These are phyloP conservation scores for Axea sp. DNA, from an alignment of 2,888 invertebrate genomes.

Conservation along the genomic window DNA sequence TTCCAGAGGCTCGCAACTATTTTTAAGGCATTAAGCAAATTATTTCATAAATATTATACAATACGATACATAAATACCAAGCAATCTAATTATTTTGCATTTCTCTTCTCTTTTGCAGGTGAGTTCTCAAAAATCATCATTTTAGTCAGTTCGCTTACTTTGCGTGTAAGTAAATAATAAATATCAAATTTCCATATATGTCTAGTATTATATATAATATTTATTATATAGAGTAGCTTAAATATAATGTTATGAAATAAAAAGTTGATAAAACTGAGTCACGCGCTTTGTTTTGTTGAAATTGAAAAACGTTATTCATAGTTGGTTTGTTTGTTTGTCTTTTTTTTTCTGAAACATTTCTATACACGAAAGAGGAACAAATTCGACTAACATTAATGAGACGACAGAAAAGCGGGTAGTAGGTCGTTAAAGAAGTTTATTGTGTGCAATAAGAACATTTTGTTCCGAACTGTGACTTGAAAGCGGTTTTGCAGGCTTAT, in stretches of 20 bases:
- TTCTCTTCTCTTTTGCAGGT: too few relatives aligned
- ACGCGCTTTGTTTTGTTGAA: slow-evolving; percentile 14
- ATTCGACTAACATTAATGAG: slow-evolving; percentile 63
- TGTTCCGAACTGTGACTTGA: slow-evolving; percentile 59
- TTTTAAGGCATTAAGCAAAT: not conserved
- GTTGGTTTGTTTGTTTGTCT: too few relatives aligned
- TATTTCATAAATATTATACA: too few relatives aligned
- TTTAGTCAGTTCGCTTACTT: too few relatives aligned
- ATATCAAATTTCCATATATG: too few relatives aligned
- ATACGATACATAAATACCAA: too few relatives aligned
- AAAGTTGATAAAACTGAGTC: too few relatives aligned
- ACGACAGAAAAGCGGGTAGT: slow-evolving; percentile 46
- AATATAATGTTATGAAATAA: too few relatives aligned
- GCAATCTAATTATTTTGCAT: too few relatives aligned
- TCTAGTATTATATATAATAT: not conserved
- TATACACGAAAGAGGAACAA: slow-evolving; percentile 29
- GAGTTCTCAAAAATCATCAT: too few relatives aligned
- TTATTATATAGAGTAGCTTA: too few relatives aligned
- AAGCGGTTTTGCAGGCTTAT: slow-evolving; percentile 57
- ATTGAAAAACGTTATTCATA: slow-evolving; percentile 49
- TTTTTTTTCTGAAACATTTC: slow-evolving; percentile 46
- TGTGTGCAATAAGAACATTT: slow-evolving; percentile 58
- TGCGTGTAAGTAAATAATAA: too few relatives aligned
- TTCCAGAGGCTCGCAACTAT: not conserved
- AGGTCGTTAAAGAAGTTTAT: slow-evolving; percentile 63